Evolutionary conservation across 1,140 invertebrate species (phyloP).

Genomic region (Lepidurus arcticus): DNA sequence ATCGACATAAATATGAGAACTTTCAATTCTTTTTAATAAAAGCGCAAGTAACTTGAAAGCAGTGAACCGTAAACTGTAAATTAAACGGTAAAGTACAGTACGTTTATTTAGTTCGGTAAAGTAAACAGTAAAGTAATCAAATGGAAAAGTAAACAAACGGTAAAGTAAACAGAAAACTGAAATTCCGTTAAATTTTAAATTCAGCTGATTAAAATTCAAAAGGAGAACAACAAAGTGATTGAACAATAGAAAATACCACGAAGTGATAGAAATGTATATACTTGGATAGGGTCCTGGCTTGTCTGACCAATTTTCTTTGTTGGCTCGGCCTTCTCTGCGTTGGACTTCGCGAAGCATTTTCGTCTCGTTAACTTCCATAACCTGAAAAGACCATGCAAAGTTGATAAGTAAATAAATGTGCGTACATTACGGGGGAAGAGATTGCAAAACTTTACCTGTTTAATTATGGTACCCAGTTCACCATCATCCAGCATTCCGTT

Average conservation of each 20-base stretch:
- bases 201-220: background rate
- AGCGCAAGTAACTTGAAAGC: too few relatives aligned
- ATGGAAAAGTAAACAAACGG: background rate
- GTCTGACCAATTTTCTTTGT: conserved; percentile 10
- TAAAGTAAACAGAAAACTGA: background rate
- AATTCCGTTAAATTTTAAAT: background rate
- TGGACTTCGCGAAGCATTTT: conserved; percentile 69
- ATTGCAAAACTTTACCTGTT: conserved; percentile 51
- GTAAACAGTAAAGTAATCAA: background rate
- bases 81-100: background rate
- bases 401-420: background rate
- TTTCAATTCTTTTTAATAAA: too few relatives aligned
- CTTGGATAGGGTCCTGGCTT: background rate
- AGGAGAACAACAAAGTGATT: background rate
- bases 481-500: conserved; percentile 67
- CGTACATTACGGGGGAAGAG: background rate
- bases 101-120: background rate
- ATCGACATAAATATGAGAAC: too few relatives aligned
- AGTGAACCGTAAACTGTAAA: background rate
- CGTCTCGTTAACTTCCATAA: conserved; percentile 49
- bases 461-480: conserved; percentile 67
- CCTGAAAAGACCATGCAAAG: background rate
- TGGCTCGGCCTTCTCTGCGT: conserved; percentile 50
- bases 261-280: background rate
- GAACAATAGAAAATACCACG: background rate